Evolutionary conservation across 2,888 invertebrate species (phyloP).

Genomic region (Drosophila histrio): DNA sequence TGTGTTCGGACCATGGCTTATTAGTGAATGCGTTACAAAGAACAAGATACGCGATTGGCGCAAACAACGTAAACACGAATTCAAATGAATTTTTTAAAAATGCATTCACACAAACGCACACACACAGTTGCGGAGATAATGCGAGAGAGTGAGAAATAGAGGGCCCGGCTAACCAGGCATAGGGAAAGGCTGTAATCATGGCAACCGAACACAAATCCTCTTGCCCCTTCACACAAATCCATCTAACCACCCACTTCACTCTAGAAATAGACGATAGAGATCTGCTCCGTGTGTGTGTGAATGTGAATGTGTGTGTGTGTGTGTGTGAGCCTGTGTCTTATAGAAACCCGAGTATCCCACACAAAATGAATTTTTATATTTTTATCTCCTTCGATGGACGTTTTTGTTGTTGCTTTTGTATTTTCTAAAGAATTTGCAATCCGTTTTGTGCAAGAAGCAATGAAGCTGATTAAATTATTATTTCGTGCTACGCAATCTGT

Average conservation of each 20-base stretch:
- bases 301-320: neutral
- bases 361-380: constrained; percentile 13
- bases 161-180: constrained; percentile 4
- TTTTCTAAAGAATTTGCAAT: constrained; percentile 2
- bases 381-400: neutral
- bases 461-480: constrained; percentile 17
- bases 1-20: constrained; percentile 2
- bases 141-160: neutral
- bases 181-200: constrained; percentile 10
- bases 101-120: constrained; percentile 7
- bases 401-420: neutral
- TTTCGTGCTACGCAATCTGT: neutral
- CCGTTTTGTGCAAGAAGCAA: neutral
- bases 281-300: neutral
- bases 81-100: constrained; percentile 32
- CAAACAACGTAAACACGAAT: constrained; percentile 24
- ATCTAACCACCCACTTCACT: neutral
- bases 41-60: neutral
- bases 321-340: neutral
- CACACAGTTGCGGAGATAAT: neutral
- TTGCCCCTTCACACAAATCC: neutral
- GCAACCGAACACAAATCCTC: constrained; percentile 18
- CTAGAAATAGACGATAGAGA: neutral
- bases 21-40: constrained; percentile 6
- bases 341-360: constrained; percentile 3